Evolutionary conservation across 2,797 vertebrate species (phyloP), one percentile per base, ranked within the genome.

Genomic region (Crocidura indochinensis): DNA sequence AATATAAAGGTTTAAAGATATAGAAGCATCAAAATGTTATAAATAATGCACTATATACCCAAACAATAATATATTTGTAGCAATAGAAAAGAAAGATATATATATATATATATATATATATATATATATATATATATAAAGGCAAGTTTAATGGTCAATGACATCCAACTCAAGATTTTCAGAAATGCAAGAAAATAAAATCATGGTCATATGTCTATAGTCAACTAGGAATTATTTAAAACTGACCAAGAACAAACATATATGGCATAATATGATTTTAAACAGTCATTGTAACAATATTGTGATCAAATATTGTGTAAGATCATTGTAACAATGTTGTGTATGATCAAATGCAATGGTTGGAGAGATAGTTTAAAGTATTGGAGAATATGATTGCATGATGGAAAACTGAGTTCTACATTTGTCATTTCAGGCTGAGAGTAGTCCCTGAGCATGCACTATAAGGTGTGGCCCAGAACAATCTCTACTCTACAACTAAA

Each of bases 61-160:
- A 53, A 11, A 11, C 53, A 56, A 56, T 2, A 56, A 19, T 2
- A 79, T 47, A 79, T 91, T 92, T 84, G 72, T 24, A 79, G 9
- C 22, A 90, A 84, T 75, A 31, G 91, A 81, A 82, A 51, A 53
- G n/a, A n/a, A n/a, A n/a, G n/a, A n/a, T n/a, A n/a, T n/a, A n/a
- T n/a, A n/a, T n/a, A n/a, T n/a, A n/a, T n/a, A n/a, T n/a, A n/a
- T n/a, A n/a, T n/a, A n/a, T n/a, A n/a, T n/a, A n/a, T n/a, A n/a
- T n/a, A n/a, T n/a, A n/a, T n/a, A n/a, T n/a, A n/a, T n/a, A n/a
- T 81, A 87, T 60, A 4, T 10, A 26, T 29, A 84, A 84, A 72
- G 7, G 29, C 53, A 56, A 91, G 88, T 38, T 38, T 38, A 83
- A 77, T 20, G 86, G 38, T 24, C 56, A 83, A 51, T 68, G 22